Evolutionary conservation across 64 coral and sea anemone species (phyloP), one percentile per base, ranked within the genome.

Genomic region (Cladopsammia gracilis): DNA sequence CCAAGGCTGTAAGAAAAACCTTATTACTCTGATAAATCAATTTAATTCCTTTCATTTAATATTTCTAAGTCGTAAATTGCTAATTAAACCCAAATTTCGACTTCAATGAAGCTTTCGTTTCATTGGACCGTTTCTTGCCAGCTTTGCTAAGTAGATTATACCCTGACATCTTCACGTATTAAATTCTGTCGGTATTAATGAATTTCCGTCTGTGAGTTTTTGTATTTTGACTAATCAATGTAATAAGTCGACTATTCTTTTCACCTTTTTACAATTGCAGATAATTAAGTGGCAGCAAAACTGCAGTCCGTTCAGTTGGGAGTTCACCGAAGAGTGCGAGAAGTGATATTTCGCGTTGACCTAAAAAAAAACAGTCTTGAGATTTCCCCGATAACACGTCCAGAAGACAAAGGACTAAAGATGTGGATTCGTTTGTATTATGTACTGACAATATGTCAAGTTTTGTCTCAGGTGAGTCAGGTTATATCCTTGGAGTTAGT

Each of bases 201-300:
- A 84, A 84, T 84, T 84, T 83, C 58, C 64, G 80, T 50, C 80
- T 68, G 19, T 24, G n/a, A 67, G 44, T 48, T 49, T 75, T 64
- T 64, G 57, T 62, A 56, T 2, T 84, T 84, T 84, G 19, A 51
- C 48, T 84, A 22, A 84, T 84, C 42, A 84, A 84, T 45, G 62
- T 84, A 84, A 84, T 69, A 67, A 59, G 25, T 84, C 18, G 80
- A 10, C 61, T 24, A 77, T 77, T 77, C 48, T 53, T 77, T 20
- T 53, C 75, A 25, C 50, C 75, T 15, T 77, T 64, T 84, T 67
- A 84, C 80, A 84, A 67, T 84, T 67, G 58, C 20, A 67, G 80
- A 47, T 53, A 84, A 84, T 84, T 67, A 43, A 83, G 79, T 83
- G 34, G 23, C 9, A 10, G 6, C 59, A 46, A 80, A 80, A 18